phyloP scores from a whole-genome alignment of 2,888 invertebrate genomes.

The Ernsta delagoae region DNA sequence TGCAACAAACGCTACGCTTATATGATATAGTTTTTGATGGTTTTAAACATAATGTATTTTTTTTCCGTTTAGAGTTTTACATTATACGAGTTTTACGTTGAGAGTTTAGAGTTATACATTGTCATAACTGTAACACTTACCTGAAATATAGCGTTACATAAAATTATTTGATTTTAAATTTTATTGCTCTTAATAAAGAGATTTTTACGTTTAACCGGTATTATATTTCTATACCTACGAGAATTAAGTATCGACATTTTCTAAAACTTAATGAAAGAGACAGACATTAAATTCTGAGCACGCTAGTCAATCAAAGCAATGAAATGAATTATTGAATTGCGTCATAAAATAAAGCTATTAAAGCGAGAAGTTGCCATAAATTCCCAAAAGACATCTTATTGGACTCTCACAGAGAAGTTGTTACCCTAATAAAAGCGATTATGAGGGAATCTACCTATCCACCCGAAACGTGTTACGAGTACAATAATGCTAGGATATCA shows the following conservation, averaged over 20 bases:
- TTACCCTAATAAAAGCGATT: constrained; percentile 32
- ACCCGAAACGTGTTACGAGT: constrained; percentile 5
- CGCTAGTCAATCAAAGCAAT: constrained; percentile 39
- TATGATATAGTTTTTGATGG: too few species aligned
- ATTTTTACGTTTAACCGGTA: too few species aligned
- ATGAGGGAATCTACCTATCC: constrained; percentile 24
- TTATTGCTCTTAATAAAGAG: too few species aligned
- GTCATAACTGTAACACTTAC: too few species aligned
- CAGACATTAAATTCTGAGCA: constrained; percentile 14
- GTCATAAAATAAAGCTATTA: constrained; percentile 43
- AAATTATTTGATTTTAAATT: too few species aligned
- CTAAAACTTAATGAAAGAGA: background rate
- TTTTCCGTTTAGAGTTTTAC: too few species aligned
- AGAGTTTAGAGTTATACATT: too few species aligned
- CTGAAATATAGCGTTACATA: too few species aligned
- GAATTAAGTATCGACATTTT: background rate
- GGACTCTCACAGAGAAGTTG: constrained; percentile 28
- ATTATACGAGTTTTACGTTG: too few species aligned
- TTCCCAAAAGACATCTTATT: constrained; percentile 35
- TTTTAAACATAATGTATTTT: too few species aligned
- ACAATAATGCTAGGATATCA: constrained; percentile 21
- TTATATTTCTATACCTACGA: too few species aligned
- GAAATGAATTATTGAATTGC: constrained; percentile 43
- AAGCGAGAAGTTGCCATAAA: constrained; percentile 40
- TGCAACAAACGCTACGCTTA: too few species aligned